A percentile compares a stretch with the other conserved stretches of the same genome.
Conservation (phyloP, 2,113 vertebrate genomes). For the Tetrao urogallus region DNA sequence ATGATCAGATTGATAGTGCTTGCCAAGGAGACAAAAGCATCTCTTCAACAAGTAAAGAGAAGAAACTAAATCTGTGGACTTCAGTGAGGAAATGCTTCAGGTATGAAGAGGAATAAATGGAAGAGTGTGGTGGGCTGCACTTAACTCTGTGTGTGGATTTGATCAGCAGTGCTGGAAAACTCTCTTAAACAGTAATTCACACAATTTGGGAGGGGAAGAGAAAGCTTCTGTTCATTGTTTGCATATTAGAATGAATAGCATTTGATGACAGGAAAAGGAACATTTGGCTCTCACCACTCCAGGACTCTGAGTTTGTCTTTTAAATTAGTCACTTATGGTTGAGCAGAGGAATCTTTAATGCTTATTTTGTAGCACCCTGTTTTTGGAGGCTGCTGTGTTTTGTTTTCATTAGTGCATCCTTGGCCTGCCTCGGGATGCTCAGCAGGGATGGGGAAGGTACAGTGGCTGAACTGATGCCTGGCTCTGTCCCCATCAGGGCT, state of each 20-base stretch:
- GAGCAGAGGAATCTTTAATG: not conserved
- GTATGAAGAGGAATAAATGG: not conserved
- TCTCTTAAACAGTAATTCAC: conserved; percentile 32
- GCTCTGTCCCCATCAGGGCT: not conserved
- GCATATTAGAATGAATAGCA: conserved; percentile 57
- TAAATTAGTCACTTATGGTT: conserved; percentile 36
- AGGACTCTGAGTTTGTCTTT: conserved; percentile 57
- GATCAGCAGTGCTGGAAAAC: conserved; percentile 7
- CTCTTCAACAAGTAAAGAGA: not conserved
- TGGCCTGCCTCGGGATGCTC: not conserved
- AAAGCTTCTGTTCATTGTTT: conserved; percentile 67
- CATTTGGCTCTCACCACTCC: conserved; percentile 23
- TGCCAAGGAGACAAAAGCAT: conserved; percentile 28
- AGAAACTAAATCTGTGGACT: not conserved
- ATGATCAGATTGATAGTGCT: conserved; percentile 5
- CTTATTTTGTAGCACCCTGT: not conserved
- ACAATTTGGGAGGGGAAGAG: not conserved
- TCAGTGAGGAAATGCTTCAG: not conserved
- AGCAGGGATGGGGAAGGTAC: not conserved
- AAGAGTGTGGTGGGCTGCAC: not conserved
- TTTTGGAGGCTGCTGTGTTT: conserved; percentile 5
- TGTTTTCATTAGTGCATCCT: not conserved
- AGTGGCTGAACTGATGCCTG: not conserved
- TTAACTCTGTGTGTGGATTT: not conserved
- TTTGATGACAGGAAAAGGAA: conserved; percentile 62